A percentile compares a stretch with the other conserved stretches of the same genome.
Evolutionary conservation across 2,113 vertebrate species (phyloP).

Genomic region (Galeopterus variegatus): DNA sequence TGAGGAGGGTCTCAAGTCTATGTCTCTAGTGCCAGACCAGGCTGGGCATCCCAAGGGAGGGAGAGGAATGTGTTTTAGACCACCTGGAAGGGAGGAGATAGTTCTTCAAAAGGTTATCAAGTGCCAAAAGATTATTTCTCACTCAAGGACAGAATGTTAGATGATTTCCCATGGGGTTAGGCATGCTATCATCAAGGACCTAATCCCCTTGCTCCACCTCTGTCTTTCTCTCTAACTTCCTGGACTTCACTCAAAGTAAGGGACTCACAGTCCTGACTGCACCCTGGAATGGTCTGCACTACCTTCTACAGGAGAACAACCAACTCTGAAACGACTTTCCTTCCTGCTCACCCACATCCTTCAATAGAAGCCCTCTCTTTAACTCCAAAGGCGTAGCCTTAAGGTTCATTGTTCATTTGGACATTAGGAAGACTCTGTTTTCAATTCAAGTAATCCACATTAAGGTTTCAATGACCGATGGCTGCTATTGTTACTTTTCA

Average conservation of each 20-base stretch:
- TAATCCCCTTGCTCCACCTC: neutral
- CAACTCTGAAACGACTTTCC: constrained; percentile 31
- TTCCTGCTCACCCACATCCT: constrained; percentile 4
- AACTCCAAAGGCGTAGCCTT: neutral
- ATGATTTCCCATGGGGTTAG: neutral
- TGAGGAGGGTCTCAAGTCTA: neutral
- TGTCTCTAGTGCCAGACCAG: neutral
- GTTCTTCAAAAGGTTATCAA: neutral
- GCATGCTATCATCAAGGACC: neutral
- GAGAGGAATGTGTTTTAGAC: neutral
- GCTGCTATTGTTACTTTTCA: neutral
- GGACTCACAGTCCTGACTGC: neutral
- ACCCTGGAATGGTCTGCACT: neutral
- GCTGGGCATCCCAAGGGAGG: neutral
- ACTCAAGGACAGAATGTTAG: neutral
- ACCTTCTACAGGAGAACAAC: neutral
- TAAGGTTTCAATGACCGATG: neutral
- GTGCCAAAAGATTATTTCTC: neutral
- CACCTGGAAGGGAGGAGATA: neutral
- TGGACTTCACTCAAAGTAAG: neutral
- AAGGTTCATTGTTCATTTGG: neutral
- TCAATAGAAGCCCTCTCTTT: neutral
- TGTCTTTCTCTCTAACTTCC: neutral
- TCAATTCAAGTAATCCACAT: neutral
- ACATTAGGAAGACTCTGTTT: constrained; percentile 9